Evolutionary conservation across 2,888 invertebrate species (phyloP).

Genomic region (Caenorhabditis macrosperma): DNA sequence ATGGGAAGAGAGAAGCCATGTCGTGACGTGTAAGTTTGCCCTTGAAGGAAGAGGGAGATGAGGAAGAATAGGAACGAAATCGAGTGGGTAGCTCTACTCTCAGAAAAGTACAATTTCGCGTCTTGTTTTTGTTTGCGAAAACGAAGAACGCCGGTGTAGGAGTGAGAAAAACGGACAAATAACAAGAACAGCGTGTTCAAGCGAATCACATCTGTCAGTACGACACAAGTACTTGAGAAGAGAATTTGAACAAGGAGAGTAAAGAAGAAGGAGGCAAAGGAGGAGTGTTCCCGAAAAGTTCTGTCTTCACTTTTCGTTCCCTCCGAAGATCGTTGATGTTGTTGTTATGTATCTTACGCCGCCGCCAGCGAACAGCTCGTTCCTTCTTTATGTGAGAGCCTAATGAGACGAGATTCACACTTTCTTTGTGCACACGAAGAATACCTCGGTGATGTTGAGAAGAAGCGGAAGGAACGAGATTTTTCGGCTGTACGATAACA

Average conservation of each 20-base stretch:
- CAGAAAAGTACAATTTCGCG: too few species aligned
- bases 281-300: neutral
- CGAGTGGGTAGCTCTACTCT: too few species aligned
- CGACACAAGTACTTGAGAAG: neutral
- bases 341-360: neutral
- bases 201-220: neutral
- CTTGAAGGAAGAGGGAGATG: neutral
- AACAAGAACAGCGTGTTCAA: neutral
- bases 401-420: neutral
- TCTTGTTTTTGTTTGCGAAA: too few species aligned
- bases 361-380: neutral
- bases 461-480: slow-evolving; percentile 5
- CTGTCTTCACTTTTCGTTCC: neutral
- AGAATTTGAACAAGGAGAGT: too few species aligned
- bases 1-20: neutral
- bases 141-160: neutral
- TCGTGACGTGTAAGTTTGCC: neutral
- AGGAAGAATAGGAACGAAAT: too few species aligned
- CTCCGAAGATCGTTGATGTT: too few species aligned
- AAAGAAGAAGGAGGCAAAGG: neutral
- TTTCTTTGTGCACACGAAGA: neutral
- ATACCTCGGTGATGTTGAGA: too few species aligned
- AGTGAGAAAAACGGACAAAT: neutral
- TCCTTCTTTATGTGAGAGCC: neutral
- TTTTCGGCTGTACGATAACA: too few species aligned